Evolutionary conservation across 2,797 vertebrate species (phyloP), one percentile per base, ranked within the genome.

Genomic region (Austrolebias charrua): DNA sequence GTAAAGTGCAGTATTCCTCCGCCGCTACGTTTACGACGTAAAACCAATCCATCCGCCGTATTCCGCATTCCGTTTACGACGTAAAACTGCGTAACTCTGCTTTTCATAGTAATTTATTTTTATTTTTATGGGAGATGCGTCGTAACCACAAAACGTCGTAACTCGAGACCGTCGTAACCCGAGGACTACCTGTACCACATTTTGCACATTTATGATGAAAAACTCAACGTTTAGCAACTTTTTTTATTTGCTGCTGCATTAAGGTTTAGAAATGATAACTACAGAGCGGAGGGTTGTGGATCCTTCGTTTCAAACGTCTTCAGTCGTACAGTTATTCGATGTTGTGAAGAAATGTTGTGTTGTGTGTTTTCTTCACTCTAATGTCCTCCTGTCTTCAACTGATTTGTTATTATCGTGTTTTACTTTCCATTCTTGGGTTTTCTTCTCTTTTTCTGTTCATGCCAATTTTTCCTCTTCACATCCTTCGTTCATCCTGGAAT

Each of bases 381-480:
- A 60, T 76, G 43, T 64, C 24, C 15, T 64, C 24, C 15, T 73
- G 60, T 81, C 73, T 80, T 38, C 55, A 71, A 69, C 24, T 79
- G 67, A 60, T 74, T 65, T 70, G 58, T 67, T 89, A 69, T 87
- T 58, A 6, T n/a, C n/a, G 65, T 88, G 81, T 88, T 88, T 86
- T 86, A 86, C 76, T 71, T 79, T 81, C 82, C 85, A 76, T 74
- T 86, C 78, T 79, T 83, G 83, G 78, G 78, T 85, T 86, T 79
- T 83, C 74, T 79, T 83, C 81, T 78, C 66, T 81, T 66, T 71
- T 62, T 76, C 55, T 83, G 69, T 77, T 38, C 84, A 40, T 82
- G 60, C 69, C 69, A 82, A 47, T 69, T 66, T 66, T 66, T 59
- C 43, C 71, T 79, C 53, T 65, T 60, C 61, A 51, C 45, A 5